Evolutionary conservation across 2,888 invertebrate species (phyloP).

Genomic region (Temnothorax rugatulus): DNA sequence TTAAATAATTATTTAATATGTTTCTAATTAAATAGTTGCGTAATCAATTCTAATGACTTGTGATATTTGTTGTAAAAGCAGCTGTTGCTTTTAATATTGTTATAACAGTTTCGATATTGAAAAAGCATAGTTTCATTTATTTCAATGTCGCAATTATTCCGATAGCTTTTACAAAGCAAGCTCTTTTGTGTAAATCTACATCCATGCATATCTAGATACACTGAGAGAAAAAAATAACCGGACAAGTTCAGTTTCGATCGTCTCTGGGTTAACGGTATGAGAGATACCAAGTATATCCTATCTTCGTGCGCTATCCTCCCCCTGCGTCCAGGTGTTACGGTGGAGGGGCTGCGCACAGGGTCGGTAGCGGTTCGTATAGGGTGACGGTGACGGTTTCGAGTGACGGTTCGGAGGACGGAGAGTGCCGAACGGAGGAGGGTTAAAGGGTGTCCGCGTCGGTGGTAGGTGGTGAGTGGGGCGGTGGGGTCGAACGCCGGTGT

Average conservation of each 20-base stretch:
- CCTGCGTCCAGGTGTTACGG: conserved; percentile 12
- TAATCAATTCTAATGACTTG: not conserved
- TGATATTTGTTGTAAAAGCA: not conserved
- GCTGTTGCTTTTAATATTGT: not conserved
- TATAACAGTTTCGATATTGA: not conserved
- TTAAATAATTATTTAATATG: not conserved
- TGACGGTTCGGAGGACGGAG: conserved; percentile 59
- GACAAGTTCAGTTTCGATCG: not conserved
- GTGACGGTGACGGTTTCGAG: conserved; percentile 76
- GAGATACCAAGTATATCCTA: conserved; percentile 14
- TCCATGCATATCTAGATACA: too few species aligned
- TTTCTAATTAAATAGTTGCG: not conserved
- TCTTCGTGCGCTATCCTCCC: conserved; percentile 2
- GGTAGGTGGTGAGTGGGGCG: conserved; percentile 63
- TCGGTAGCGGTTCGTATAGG: conserved; percentile 38
- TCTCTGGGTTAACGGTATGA: not conserved
- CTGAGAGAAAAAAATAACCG: not conserved
- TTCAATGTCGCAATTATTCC: not conserved
- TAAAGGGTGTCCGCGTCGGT: conserved; percentile 67
- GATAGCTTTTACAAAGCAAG: not conserved
- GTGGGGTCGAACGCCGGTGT: conserved; percentile 57
- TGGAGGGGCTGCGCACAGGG: conserved; percentile 39
- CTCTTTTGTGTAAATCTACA: not conserved
- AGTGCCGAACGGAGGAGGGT: conserved; percentile 67
- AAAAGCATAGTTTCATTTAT: not conserved